phyloP scores from a whole-genome alignment of 2,113 vertebrate genomes.

The Zosterops japonicus region DNA sequence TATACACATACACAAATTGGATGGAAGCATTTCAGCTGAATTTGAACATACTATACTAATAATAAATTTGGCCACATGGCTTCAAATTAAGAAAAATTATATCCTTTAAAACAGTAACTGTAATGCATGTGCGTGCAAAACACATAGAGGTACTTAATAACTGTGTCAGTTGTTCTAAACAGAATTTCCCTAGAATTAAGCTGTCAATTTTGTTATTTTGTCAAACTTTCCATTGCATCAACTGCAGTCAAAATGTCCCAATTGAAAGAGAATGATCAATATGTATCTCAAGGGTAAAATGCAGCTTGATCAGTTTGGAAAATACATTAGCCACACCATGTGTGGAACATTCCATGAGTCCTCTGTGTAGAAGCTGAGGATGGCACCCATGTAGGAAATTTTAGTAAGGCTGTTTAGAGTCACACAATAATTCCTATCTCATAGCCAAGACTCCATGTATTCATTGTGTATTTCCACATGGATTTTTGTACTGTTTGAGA shows the following conservation, averaged over 20 bases:
- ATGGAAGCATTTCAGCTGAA: neutral
- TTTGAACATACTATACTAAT: neutral
- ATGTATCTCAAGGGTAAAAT: slow-evolving; percentile 7
- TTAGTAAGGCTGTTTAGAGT: neutral
- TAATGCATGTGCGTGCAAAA: rapidly evolving
- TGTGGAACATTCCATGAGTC: neutral
- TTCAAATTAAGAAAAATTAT: neutral
- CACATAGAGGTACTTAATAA: neutral
- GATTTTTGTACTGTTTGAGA: neutral
- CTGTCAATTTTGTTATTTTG: neutral
- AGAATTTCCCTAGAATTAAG: neutral
- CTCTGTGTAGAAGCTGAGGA: neutral
- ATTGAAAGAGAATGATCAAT: neutral
- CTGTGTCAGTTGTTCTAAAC: neutral
- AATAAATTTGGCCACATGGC: neutral
- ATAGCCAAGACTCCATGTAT: neutral
- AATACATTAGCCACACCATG: neutral
- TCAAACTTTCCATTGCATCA: slow-evolving; percentile 55
- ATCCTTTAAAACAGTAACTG: neutral
- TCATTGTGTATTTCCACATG: neutral
- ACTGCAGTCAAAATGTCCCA: neutral
- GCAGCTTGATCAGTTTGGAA: neutral
- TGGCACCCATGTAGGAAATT: neutral
- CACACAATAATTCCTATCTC: neutral
- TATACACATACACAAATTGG: neutral